Base-by-base conservation (phyloP, 2,797 vertebrate species). In the Taeniopygia guttata region DNA sequence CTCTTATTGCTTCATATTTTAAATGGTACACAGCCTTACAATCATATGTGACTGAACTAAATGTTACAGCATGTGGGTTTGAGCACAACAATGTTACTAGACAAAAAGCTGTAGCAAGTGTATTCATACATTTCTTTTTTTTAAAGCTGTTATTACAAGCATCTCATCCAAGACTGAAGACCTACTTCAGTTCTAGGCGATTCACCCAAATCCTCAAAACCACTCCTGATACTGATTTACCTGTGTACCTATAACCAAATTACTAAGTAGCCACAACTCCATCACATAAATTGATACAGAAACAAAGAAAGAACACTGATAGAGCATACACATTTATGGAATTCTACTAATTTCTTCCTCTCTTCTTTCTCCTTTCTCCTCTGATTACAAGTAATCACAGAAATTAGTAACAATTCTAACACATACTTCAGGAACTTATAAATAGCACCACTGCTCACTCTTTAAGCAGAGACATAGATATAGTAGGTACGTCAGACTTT, bases 21-120 rank as follows among this genome's bases (percentile, higher is more conserved):
- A 60, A 30, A 25, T 10, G 5, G 12, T 18, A 10, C 0, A 1
- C 18, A 76, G 58, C 8, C 7, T 69, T 48, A n/a, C 13, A 14
- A 42, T 34, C 23, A 26, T 3, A 19, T 0, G 1, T 40, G 21
- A 62, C 15, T 2, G 8, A 78, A 32, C 8, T 42, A n/a, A 20
- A 64, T 26, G 19, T 19, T 34, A 27, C 8, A n/a, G 34, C 26
- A 40, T 2, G 3, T 40, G 36, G 19, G n/a, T 48, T 74, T 9
- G 23, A 58, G 9, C 32, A 34, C 10, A 4, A 32, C 1, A 5
- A 22, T 13, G 10, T 34, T 59, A 69, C 30, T 27, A 49, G 27
- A 59, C 1, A 2, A 62, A 88, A 86, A 82, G 12, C 25, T 63
- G 11, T 7, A 69, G 27, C 46, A 54, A 68, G 32, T 4, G 0